phyloP scores from a whole-genome alignment of 2,888 invertebrate genomes.

The Eurytoma adleriae region DNA sequence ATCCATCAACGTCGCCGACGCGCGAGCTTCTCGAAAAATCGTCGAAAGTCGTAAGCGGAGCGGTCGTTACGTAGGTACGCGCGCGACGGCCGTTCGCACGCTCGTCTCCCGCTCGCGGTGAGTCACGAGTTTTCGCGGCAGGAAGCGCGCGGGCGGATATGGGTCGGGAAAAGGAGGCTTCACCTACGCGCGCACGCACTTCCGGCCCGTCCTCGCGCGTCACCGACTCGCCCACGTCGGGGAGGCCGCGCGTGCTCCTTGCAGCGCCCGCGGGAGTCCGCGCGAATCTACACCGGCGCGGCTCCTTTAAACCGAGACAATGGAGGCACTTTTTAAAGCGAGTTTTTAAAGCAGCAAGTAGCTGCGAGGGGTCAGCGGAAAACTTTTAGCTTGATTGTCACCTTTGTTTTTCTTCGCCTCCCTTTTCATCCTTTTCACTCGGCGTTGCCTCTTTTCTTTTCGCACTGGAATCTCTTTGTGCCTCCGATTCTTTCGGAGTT shows the following conservation, averaged over 20 bases:
- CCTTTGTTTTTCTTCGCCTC: not conserved
- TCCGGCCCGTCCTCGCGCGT: constrained; percentile 6
- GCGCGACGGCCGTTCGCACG: not conserved
- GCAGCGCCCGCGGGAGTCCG: no score
- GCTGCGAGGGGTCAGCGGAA: constrained; percentile 13
- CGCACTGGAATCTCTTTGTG: constrained; percentile 8
- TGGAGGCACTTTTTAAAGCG: not conserved
- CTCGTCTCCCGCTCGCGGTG: not conserved
- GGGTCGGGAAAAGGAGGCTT: not conserved
- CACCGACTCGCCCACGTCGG: not conserved
- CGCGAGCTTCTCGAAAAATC: no score
- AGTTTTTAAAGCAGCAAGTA: not conserved
- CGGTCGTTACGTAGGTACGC: no score
- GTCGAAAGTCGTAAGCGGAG: no score
- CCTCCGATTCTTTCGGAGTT: not conserved
- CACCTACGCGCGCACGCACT: constrained; percentile 24
- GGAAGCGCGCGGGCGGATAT: constrained; percentile 17
- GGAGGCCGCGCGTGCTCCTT: not conserved
- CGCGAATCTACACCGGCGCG: no score
- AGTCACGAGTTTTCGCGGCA: not conserved
- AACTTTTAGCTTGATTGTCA: constrained; percentile 35
- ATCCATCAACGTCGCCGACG: no score
- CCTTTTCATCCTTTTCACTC: not conserved
- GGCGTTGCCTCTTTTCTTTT: not conserved
- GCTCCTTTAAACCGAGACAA: not conserved